Base-by-base conservation (phyloP, 2,113 vertebrate genomes). In the Mobula hypostoma region DNA sequence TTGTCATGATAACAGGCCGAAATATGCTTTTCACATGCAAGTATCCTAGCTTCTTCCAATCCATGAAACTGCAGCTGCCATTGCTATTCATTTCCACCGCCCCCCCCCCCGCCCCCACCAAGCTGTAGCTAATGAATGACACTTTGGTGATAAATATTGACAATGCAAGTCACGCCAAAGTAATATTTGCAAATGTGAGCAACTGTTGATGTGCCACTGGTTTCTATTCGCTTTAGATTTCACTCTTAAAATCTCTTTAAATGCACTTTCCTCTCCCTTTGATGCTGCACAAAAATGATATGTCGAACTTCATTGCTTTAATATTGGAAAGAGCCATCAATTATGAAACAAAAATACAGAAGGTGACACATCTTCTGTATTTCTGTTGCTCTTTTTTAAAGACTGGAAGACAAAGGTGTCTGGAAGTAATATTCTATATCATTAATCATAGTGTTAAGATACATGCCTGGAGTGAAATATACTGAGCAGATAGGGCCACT, bases 361-460 rank as follows among this genome's bases (percentile, higher is more conserved):
- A 92, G 32, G 2, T 40, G 63, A 24, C 66, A 68, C 70, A n/a
- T 17, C 87, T 48, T 4, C 48, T 48, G 48, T 92, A 32, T 15
- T 40, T n/a, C 36, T 92, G 32, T 15, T 19, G 48, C 70, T 72
- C n/a, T 32, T 66, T 11, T 87, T 58, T 74, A 8, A 68, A 36
- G 63, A 68, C 27, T 36, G 7, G 66, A 72, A 72, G 66, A 92
- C 88, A 92, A 66, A 32, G 15, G 2, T 63, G 36, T 92, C 8
- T 7, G 58, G 66, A 92, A 92, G 5, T 92, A 92, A 92, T 72
- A 70, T 92, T 1, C 66, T 36, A 29, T n/a, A 92, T 70, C 32
- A 92, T 92, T 92, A 92, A 92, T 92, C 66, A 72, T 92, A 21
- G 66, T 24, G 32, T 36, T 24, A 92, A 70, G 70, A 40, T 92